Conservation (phyloP, 2,113 vertebrate genomes). For the Malurus elegans region DNA sequence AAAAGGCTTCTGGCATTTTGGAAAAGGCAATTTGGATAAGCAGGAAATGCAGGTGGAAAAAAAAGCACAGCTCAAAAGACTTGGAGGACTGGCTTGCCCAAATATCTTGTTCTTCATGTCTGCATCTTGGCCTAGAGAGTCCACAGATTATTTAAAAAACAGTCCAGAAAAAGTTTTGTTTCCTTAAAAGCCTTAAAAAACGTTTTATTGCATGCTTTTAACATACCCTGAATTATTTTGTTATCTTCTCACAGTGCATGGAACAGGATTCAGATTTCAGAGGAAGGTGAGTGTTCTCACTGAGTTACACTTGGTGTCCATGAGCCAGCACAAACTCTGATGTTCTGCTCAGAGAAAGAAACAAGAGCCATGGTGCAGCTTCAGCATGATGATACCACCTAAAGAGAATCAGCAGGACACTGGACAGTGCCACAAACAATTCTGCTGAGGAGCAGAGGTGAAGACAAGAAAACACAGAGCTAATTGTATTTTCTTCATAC, state of each 20-base stretch:
- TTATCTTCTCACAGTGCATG: not conserved
- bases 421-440: not conserved
- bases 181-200: not conserved
- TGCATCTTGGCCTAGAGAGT: not conserved
- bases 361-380: not conserved
- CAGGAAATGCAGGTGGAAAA: not conserved
- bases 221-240: not conserved
- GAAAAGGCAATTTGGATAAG: not conserved
- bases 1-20: not conserved
- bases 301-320: accelerated
- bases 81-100: not conserved
- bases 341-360: not conserved
- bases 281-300: not conserved
- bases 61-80: not conserved
- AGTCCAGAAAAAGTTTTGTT: not conserved
- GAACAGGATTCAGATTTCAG: not conserved
- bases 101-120: not conserved
- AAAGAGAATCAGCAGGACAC: not conserved
- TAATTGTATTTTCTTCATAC: not conserved
- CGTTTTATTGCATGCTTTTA: not conserved
- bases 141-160: not conserved
- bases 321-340: not conserved
- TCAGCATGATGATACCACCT: not conserved
- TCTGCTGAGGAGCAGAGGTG: not conserved
- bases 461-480: not conserved